These are phyloP conservation scores for Trachythela sp. DNA, from an alignment of 64 coral and sea anemone species.

Conservation along the genomic window DNA sequence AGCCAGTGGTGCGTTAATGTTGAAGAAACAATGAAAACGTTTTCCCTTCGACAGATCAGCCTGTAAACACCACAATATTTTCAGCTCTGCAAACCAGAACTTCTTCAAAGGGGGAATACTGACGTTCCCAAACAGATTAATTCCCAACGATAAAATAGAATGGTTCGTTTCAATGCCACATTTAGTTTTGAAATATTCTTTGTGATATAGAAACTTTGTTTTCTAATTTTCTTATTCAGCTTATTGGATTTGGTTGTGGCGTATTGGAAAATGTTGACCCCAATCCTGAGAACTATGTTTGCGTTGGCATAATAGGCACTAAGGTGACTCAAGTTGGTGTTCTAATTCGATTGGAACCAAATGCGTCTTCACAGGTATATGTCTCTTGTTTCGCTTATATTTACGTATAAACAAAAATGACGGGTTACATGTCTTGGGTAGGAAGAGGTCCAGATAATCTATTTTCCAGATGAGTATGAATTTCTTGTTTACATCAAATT, in stretches of 20 bases:
- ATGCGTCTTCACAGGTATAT: conserved; percentile 80
- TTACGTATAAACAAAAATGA: neutral
- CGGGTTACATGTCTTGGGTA: neutral
- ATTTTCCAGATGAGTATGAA: no score
- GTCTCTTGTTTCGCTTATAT: neutral
- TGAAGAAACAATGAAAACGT: no score
- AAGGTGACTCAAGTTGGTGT: conserved; percentile 64
- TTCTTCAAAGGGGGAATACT: no score
- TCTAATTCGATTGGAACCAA: conserved; percentile 86
- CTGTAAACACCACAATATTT: no score
- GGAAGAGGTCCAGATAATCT: neutral
- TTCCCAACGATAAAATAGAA: no score
- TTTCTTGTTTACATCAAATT: no score
- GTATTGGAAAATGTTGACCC: conserved; percentile 82
- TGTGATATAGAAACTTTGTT: neutral
- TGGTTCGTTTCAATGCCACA: no score
- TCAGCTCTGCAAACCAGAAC: no score
- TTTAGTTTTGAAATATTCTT: no score
- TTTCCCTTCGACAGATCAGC: no score
- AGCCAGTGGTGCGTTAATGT: no score
- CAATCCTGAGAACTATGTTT: conserved; percentile 94
- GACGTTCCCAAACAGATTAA: no score
- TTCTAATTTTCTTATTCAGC: conserved; percentile 33
- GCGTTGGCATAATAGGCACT: conserved; percentile 85
- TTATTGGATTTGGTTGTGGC: conserved; percentile 77